Percentiles rank a stretch among this genome's conserved stretches.
phyloP scores from a whole-genome alignment of 2,888 invertebrate genomes.

The Quadroppia sp. region DNA sequence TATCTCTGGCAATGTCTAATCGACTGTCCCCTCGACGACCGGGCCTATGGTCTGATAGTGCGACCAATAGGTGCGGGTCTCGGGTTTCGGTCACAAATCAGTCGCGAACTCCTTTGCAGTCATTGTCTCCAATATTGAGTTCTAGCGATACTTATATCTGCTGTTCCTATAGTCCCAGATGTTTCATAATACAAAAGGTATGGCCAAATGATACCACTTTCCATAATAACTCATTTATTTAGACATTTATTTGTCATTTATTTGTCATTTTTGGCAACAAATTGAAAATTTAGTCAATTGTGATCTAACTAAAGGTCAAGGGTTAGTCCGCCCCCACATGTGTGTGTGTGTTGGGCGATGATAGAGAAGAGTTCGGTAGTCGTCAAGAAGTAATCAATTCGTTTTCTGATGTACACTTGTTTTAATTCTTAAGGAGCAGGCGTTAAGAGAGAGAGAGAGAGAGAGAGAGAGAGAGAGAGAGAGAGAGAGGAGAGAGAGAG shows the following conservation, averaged over 20 bases:
- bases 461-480: not conserved
- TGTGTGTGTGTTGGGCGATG: not conserved
- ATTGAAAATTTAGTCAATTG: not conserved
- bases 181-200: conserved; percentile 65
- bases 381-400: not conserved
- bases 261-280: not conserved
- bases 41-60: not conserved
- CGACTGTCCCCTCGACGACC: conserved; percentile 23
- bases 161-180: conserved; percentile 62
- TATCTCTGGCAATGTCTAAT: conserved; percentile 16
- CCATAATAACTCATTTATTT: too few species aligned
- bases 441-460: not conserved
- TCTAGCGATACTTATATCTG: conserved; percentile 62
- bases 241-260: too few species aligned
- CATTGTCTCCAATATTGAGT: conserved; percentile 52
- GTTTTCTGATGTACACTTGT: not conserved
- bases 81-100: not conserved
- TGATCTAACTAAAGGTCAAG: conserved; percentile 22
- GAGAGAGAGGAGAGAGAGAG: too few species aligned
- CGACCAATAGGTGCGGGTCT: not conserved
- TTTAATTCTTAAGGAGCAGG: conserved; percentile 32
- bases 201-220: too few species aligned
- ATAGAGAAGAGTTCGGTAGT: not conserved
- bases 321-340: conserved; percentile 17
- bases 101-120: not conserved